These are phyloP conservation scores for Hypsibius dujardini DNA, from an alignment of 1,140 invertebrate species.

Conservation along the genomic window DNA sequence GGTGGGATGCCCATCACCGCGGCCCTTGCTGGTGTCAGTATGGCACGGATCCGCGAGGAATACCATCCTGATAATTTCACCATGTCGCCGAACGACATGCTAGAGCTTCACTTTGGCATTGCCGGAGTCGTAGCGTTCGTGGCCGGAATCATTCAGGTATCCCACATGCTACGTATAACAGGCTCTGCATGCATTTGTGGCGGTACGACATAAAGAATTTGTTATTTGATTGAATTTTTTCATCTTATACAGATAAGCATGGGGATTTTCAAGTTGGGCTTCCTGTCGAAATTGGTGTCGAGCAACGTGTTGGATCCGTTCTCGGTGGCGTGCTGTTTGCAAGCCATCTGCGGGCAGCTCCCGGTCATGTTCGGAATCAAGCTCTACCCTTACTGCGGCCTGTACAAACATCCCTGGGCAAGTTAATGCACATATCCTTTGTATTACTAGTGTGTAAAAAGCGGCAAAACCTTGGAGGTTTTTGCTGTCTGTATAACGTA, in stretches of 20 bases:
- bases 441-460: no score
- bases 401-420: conserved; percentile 10
- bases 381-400: conserved; percentile 8
- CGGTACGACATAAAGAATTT: no score
- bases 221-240: not conserved
- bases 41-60: not conserved
- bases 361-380: not conserved
- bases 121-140: not conserved
- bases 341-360: conserved; percentile 4
- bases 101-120: conserved; percentile 1
- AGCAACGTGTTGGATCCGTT: conserved; percentile 13
- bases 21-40: not conserved
- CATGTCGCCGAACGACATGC: not conserved
- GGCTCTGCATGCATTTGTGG: no score
- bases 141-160: conserved; percentile 8
- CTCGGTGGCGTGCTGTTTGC: conserved; percentile 2
- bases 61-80: conserved; percentile 8
- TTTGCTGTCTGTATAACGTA: no score
- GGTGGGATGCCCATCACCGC: conserved; percentile 14
- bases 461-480: no score
- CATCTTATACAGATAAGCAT: not conserved
- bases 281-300: not conserved
- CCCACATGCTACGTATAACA: not conserved
- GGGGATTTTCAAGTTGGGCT: conserved; percentile 9
- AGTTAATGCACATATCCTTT: not conserved